These are phyloP conservation scores for Siniperca knerii DNA, from an alignment of 2,113 vertebrate species.

Conservation along the genomic window DNA sequence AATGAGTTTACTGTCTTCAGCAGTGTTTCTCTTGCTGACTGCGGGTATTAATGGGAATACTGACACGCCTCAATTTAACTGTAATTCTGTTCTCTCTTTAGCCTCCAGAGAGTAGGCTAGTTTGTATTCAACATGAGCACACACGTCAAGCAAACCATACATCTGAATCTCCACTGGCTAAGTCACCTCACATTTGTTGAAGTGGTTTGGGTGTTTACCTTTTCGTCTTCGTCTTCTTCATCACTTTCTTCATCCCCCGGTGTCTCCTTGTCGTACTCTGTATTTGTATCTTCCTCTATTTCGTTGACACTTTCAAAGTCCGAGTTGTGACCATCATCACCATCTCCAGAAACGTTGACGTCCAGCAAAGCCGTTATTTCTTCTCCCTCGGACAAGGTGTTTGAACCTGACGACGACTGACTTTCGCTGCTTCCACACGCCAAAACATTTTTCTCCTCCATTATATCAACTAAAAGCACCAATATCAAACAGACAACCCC, in stretches of 20 bases:
- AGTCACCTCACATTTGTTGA: background rate
- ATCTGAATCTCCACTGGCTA: too few species aligned
- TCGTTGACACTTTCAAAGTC: background rate
- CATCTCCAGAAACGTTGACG: conserved; percentile 12
- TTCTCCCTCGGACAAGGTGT: conserved; percentile 64
- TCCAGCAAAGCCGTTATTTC: conserved; percentile 11
- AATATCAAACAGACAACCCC: background rate
- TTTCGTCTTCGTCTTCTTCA: conserved; percentile 71
- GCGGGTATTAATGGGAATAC: background rate
- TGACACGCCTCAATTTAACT: background rate
- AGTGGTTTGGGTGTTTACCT: conserved; percentile 57
- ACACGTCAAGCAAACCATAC: background rate
- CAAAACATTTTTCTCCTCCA: conserved; percentile 38
- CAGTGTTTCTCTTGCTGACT: background rate
- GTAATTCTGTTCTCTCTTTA: background rate
- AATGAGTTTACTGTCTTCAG: background rate
- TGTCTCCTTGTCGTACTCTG: background rate
- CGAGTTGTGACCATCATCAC: background rate
- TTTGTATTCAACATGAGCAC: background rate
- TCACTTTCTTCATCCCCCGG: conserved; percentile 38
- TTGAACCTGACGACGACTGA: conserved; percentile 58
- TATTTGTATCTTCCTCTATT: background rate
- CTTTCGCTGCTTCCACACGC: conserved; percentile 31
- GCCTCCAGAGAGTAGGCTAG: background rate
- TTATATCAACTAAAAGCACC: background rate